Conservation (phyloP, 1,140 invertebrate genomes). For the Melanaphis sacchari region DNA sequence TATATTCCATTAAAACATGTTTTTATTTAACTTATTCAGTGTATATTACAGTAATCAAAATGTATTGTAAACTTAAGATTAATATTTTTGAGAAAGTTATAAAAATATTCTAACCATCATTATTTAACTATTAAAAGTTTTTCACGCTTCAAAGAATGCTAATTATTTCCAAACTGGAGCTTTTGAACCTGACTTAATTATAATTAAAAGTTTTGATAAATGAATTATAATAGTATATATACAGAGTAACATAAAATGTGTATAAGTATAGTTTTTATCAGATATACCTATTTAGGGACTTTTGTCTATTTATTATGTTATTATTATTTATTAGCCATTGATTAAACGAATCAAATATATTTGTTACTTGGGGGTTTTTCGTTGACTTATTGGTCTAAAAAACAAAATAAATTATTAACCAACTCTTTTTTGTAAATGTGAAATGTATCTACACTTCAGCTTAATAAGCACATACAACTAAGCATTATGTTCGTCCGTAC, state of each 20-base stretch:
- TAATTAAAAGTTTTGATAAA: neutral
- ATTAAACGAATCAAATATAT: neutral
- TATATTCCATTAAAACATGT: neutral
- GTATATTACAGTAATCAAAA: neutral
- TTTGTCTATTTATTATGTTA: neutral
- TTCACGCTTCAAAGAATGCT: neutral
- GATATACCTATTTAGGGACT: neutral
- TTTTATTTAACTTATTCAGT: neutral
- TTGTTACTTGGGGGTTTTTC: no score
- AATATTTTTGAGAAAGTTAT: neutral
- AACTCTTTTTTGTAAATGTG: neutral
- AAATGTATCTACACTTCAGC: neutral
- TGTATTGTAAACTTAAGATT: neutral
- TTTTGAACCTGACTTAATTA: neutral
- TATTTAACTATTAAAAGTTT: conserved; percentile 10
- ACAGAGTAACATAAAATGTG: neutral
- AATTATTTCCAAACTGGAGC: neutral
- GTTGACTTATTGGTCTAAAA: neutral
- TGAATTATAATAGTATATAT: neutral
- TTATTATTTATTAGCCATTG: no score
- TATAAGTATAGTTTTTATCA: neutral
- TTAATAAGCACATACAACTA: neutral
- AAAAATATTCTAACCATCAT: neutral
- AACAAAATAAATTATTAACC: neutral
- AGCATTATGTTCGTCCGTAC: neutral